Evolutionary conservation across 1,140 invertebrate genomes (phyloP), one percentile per base, ranked within the genome.

Genomic region (Hycleus phaleratus): DNA sequence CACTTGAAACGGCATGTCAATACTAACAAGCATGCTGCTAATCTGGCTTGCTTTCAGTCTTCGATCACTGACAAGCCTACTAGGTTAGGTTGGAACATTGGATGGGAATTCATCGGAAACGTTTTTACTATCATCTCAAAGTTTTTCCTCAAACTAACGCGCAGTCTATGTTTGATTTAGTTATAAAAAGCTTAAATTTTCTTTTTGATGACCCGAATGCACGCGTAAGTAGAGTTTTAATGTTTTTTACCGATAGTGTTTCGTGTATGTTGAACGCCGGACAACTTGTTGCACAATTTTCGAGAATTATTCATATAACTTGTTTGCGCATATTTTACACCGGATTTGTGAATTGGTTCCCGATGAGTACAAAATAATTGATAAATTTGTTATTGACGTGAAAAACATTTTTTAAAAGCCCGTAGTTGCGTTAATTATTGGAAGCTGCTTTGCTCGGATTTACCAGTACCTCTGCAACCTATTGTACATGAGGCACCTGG

Each of bases 311-410:
- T 46, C 66, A 71, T 48, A 54, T 71, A 6, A 73, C 68, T 7
- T 73, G 68, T 55, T 72, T 24, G 70, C 65, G 12, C 70, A 73
- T 64, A 62, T 49, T 53, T 50, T 66, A 12, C 59, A 73, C 54
- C 3, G 61, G 40, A 58, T 73, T 26, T 65, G 61, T 12, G 70
- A 73, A 58, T 58, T 57, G 42, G 60, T 72, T 52, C 55, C 63
- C 40, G 47, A 46, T 9, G 18, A 64, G 25, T 68, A 54, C 56
- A 39, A 58, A 8, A 46, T 61, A 18, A 62, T 72, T 3, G 59
- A 69, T 57, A 40, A 54, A 26, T 50, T 72, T 7, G 58, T 72
- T 40, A 56, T 50, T 12, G 57, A 38, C 38, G 47, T 63, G 72
- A 70, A 60, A 61, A 60, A 46, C 59, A 69, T 9, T 69, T 71